Evolutionary conservation across 2,797 vertebrate genomes (phyloP), one percentile per base, ranked within the genome.

Genomic region (Florisuga fusca): DNA sequence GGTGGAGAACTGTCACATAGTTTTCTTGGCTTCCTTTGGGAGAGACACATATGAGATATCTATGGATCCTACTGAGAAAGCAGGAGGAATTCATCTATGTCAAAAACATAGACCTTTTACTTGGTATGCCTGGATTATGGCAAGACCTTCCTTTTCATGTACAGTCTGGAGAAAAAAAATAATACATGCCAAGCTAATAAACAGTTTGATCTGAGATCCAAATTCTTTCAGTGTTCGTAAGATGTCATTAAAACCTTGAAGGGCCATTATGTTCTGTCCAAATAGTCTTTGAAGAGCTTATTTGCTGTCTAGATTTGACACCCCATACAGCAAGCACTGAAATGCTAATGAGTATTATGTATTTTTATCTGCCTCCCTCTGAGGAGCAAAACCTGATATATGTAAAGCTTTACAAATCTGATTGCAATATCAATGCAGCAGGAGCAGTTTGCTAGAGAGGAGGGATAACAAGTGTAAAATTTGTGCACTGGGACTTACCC

Each of bases 101-200:
- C 25, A 45, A 64, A 89, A 72, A 0, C 15, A 23, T 1, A 29
- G 26, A 23, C 7, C 12, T 48, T 75, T 92, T 10, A 15, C 20
- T 33, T 7, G 2, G 22, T 17, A 1, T 79, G 13, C 34, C 33
- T 72, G 12, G 7, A 11, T 4, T 12, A 25, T 58, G 25, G 46
- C 36, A 51, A 53, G 67, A 62, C 43, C n/a, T 5, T 78, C 51
- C 11, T 16, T 82, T 53, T 57, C 66, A 8, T 13, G 7, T 89
- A 33, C 33, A 78, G 9, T 61, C 7, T 64, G 51, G 55, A 79
- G 89, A 90, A 94, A 85, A 45, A 90, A 94, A 84, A 43, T 43
- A 81, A 66, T 51, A 54, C 10, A 4, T 82, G 36, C n/a, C 64
- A 66, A 72, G 43, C 63, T 73, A 61, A 78, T 41, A 21, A 71